Percentiles rank a stretch among this genome's conserved stretches.
These are phyloP conservation scores for Nemapogon koenigi DNA, from an alignment of 2,888 invertebrate species.

Conservation along the genomic window DNA sequence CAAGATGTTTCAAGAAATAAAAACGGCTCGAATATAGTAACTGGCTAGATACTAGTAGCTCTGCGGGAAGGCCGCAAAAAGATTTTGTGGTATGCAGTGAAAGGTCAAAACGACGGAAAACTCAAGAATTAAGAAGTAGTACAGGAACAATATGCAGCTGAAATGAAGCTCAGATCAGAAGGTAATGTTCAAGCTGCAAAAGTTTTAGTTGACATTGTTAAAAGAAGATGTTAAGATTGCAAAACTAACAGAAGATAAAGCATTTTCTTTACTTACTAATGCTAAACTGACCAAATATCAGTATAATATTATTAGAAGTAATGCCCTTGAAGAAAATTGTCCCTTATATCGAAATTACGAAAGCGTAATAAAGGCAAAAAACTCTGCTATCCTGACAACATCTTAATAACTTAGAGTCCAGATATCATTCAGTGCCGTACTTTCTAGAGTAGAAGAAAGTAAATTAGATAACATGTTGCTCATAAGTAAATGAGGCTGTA, in stretches of 20 bases:
- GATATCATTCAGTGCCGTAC: no score
- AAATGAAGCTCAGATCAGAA: background rate
- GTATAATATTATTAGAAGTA: background rate
- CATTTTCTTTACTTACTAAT: background rate
- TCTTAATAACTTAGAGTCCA: conserved; percentile 3
- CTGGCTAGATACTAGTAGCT: conserved; percentile 5
- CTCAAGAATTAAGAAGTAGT: conserved; percentile 4
- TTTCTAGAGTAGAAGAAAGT: no score
- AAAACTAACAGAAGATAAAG: background rate
- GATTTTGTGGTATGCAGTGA: background rate
- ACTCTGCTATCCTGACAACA: background rate
- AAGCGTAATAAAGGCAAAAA: background rate
- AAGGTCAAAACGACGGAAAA: background rate
- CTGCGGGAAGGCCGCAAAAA: conserved; percentile 2
- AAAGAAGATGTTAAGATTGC: background rate
- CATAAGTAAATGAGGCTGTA: no score
- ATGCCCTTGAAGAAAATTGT: background rate
- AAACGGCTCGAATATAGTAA: background rate
- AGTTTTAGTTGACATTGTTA: background rate
- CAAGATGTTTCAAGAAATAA: conserved; percentile 4
- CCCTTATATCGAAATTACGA: background rate
- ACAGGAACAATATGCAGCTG: background rate
- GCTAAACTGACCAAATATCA: background rate
- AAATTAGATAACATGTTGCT: no score
- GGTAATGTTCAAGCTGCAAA: background rate